Evolutionary conservation across 2,113 vertebrate genomes (phyloP), one percentile per base, ranked within the genome.

Genomic region (Larimichthys crocea): DNA sequence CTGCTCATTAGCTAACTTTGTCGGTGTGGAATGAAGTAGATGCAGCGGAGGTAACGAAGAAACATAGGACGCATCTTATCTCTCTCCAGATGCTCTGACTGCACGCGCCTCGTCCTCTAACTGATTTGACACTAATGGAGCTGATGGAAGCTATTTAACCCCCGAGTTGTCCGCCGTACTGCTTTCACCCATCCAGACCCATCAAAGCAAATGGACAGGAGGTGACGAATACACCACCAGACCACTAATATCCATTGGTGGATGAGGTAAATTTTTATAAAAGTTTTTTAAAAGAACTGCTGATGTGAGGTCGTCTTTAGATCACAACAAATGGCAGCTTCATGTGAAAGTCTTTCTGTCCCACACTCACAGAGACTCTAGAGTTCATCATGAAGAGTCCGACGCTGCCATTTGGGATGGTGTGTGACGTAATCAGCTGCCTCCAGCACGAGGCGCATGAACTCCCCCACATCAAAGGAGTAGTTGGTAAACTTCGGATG

Each of bases 401-500:
- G 93, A 56, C 76, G 94, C 0, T 86, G 96, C 98, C 98, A 98
- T 90, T 95, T 95, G 2, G 96, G 95, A 90, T 99, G 98, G 42
- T 86, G 93, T 10, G 89, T 94, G 77, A 99, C 96, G 0, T 96
- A 94, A 84, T 96, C 94, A 11, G 95, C 96, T 8, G 97, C 97
- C 84, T 95, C 92, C 84, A 97, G 93, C 64, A 99, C 97, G 8
- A 99, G 94, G 26, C 92, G 94, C 96, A 99, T 96, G 86, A 99
- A 99, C 93, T 99, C 98, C 86, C 94, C 95, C 57, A 97, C 96
- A 46, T 98, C 96, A 19, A 99, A 99, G 80, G 96, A 96, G 89
- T 99, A 99, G 94, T 99, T 99, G 40, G 97, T 99, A 83, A 99
- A 99, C 93, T 99, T 99, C 0, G 97, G 97, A 81, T 99, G 98